A percentile compares a stretch with the other conserved stretches of the same genome.
These are phyloP conservation scores for Microplitis demolitor DNA, from an alignment of 1,140 invertebrate species.

Conservation along the genomic window DNA sequence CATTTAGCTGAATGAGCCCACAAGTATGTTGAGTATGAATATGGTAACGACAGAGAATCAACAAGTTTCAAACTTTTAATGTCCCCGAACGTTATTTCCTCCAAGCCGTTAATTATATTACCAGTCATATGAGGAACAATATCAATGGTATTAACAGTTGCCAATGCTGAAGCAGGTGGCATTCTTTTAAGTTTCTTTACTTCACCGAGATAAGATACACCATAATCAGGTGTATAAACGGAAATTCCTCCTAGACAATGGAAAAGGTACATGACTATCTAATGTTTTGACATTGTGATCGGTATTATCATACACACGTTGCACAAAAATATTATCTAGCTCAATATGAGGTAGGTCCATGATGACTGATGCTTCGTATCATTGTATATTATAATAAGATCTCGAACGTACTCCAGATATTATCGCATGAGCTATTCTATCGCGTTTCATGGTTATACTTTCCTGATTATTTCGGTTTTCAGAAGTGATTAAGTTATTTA, in stretches of 20 bases:
- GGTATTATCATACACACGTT: slow-evolving; percentile 49
- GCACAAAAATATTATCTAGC: slow-evolving; percentile 33
- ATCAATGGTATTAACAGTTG: background rate
- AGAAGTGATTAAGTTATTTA: background rate
- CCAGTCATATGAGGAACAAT: background rate
- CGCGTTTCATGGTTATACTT: background rate
- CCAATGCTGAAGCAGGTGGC: background rate
- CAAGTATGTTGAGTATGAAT: slow-evolving; percentile 2
- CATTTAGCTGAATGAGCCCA: background rate
- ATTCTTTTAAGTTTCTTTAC: background rate
- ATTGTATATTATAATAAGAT: slow-evolving; percentile 35
- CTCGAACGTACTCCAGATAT: slow-evolving; percentile 35
- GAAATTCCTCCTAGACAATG: slow-evolving; percentile 30
- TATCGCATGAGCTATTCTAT: background rate
- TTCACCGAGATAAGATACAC: background rate
- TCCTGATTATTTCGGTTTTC: background rate
- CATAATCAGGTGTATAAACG: slow-evolving; percentile 13
- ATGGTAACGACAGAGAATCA: background rate
- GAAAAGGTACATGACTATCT: slow-evolving; percentile 28
- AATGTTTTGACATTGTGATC: slow-evolving; percentile 41
- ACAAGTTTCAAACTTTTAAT: background rate
- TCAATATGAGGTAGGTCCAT: slow-evolving; percentile 24
- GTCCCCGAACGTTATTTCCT: background rate
- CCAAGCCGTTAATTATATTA: no score
- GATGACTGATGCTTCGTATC: slow-evolving; percentile 41